Conservation (phyloP, 92 coral and sea anemone genomes). For the Zoanthus sansibaricus region DNA sequence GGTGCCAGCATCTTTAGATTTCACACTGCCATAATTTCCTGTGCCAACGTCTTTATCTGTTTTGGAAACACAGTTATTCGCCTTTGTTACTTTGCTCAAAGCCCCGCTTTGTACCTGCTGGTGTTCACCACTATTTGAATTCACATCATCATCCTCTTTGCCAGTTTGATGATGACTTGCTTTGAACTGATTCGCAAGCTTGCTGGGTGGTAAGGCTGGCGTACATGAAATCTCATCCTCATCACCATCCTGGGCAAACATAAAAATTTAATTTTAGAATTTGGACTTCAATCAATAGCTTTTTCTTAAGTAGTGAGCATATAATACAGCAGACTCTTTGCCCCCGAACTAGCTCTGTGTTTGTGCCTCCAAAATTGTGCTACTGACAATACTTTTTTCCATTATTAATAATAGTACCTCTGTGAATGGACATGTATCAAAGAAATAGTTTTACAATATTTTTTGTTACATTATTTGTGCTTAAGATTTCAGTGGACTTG, state of each 20-base stretch:
- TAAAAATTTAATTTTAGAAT: no score
- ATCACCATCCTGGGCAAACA: conserved; percentile 59
- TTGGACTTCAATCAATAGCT: no score
- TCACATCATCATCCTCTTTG: background rate
- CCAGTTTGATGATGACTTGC: background rate
- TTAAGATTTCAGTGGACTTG: no score
- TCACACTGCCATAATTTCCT: background rate
- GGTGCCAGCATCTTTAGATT: background rate
- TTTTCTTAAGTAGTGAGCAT: no score
- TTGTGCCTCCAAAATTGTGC: no score
- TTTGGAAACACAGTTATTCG: background rate
- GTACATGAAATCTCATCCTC: conserved; percentile 94
- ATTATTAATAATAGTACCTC: no score
- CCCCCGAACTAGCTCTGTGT: no score
- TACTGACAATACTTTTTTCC: no score
- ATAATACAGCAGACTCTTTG: no score
- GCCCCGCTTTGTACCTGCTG: background rate
- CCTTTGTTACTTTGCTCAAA: background rate
- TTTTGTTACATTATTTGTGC: no score
- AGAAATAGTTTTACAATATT: no score
- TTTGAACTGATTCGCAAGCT: conserved; percentile 67
- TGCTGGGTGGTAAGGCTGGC: conserved; percentile 96
- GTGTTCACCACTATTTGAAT: background rate
- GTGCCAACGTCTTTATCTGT: background rate
- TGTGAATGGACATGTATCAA: no score